Evolutionary conservation across 1,140 invertebrate species (phyloP).

Genomic region (Propsilocerus akamusi): DNA sequence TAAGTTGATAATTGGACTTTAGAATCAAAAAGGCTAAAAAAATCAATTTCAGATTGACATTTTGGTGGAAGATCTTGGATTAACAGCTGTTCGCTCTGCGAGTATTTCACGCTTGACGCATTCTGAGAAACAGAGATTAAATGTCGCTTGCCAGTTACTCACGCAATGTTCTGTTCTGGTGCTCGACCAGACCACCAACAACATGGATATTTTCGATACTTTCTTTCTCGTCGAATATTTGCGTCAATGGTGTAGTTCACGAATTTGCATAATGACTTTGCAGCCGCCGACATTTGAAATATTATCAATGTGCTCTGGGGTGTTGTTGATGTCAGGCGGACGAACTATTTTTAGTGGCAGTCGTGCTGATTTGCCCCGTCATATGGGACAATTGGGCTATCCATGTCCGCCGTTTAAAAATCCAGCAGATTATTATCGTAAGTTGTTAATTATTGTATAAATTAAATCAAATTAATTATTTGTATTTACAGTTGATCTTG

Average conservation of each 20-base stretch:
- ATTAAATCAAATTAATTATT: background rate
- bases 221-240: slow-evolving; percentile 90
- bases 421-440: slow-evolving; percentile 89
- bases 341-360: slow-evolving; percentile 80
- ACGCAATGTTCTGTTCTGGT: slow-evolving; percentile 67
- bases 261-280: slow-evolving; percentile 78
- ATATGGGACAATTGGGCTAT: slow-evolving; percentile 85
- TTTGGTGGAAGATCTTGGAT: slow-evolving; percentile 72
- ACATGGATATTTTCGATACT: slow-evolving; percentile 91
- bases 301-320: slow-evolving; percentile 76
- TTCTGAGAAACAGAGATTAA: slow-evolving; percentile 66
- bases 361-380: slow-evolving; percentile 73
- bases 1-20: slow-evolving; percentile 12
- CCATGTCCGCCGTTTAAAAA: slow-evolving; percentile 92
- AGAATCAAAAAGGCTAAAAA: background rate
- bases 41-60: slow-evolving; percentile 47
- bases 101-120: slow-evolving; percentile 61
- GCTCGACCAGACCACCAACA: slow-evolving; percentile 74
- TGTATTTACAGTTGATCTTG: slow-evolving; percentile 60
- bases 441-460: slow-evolving; percentile 22
- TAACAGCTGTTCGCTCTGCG: slow-evolving; percentile 64
- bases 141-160: slow-evolving; percentile 72
- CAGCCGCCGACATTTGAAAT: slow-evolving; percentile 92
- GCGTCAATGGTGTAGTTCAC: slow-evolving; percentile 73
- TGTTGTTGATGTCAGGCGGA: slow-evolving; percentile 71